Evolutionary conservation across 2,888 invertebrate species (phyloP), one percentile per base, ranked within the genome.

Genomic region (Drosophila fungiperda): DNA sequence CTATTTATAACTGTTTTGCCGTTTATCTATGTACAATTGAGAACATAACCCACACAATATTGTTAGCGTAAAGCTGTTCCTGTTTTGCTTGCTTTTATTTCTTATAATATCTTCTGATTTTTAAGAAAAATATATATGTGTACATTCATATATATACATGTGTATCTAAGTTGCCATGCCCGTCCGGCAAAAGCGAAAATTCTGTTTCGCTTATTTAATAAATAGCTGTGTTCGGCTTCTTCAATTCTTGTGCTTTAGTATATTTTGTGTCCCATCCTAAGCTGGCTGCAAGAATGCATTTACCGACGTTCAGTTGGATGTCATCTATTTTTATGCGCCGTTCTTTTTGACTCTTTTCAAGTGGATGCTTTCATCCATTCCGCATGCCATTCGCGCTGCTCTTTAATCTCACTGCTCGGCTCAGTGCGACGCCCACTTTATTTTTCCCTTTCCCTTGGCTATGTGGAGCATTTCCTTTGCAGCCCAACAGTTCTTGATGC

Each of bases 401-500:
- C 68, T 84, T 79, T 87, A 83, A 87, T 83, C 87, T 71, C 23
- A 15, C 45, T 15, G 8, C 20, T 45, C 60, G 38, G 49, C 49
- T 62, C 78, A 58, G 57, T 63, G 71, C 63, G 49, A 36, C 57
- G 36, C 66, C 26, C 61, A 23, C 20, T 57, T 55, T 49, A 3
- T 17, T 26, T 11, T 36, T 12, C 23, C 17, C 52, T 20, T 54
- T 55, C 23, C 35, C 33, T 59, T 68, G 58, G 83, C 26, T 52
- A 40, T 36, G 50, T 50, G 55, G 55, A 49, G 67, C 79, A 74
- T 87, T 87, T 85, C 72, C 81, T 74, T 78, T 75, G 74, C 52
- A 70, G 52, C 53, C 70, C 61, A 65, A 67, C 82, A 57, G 63
- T 50, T 66, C 64, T 69, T 65, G 71, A 75, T 73, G 64, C 85